Conservation (phyloP, 2,797 vertebrate genomes). For the Notolabrus celidotus region DNA sequence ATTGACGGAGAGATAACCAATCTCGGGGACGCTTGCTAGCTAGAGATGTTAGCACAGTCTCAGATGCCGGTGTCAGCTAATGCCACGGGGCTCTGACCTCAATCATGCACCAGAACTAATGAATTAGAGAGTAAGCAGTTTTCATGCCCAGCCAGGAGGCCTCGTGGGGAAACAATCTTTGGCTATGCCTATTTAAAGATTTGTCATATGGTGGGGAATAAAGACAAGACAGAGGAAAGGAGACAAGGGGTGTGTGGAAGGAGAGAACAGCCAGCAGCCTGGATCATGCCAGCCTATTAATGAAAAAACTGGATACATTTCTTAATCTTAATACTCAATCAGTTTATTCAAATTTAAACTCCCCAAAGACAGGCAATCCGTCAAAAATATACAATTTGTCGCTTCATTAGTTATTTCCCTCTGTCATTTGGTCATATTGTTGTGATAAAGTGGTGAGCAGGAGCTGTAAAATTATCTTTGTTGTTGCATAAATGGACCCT, state of each 20-base stretch:
- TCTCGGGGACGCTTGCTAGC: constrained; percentile 53
- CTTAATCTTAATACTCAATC: no score
- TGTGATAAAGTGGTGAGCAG: no score
- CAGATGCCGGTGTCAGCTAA: constrained; percentile 63
- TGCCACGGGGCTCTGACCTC: constrained; percentile 74
- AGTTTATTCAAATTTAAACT: no score
- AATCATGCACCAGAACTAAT: constrained; percentile 79
- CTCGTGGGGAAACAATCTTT: constrained; percentile 76
- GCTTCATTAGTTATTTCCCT: background rate
- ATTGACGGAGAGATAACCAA: constrained; percentile 71
- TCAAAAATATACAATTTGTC: background rate
- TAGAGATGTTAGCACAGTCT: constrained; percentile 54
- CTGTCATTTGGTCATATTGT: constrained; percentile 10
- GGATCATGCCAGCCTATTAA: background rate
- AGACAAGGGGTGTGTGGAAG: background rate
- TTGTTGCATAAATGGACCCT: background rate
- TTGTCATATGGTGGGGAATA: constrained; percentile 68
- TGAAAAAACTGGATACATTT: no score
- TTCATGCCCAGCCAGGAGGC: constrained; percentile 69
- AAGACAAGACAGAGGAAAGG: constrained; percentile 25
- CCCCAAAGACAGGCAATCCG: background rate
- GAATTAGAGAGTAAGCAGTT: constrained; percentile 79
- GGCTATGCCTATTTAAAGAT: constrained; percentile 81
- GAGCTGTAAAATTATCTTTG: no score
- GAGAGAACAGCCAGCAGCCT: constrained; percentile 3